Evolutionary conservation across 2,888 invertebrate species (phyloP).

Genomic region (Drosophila rellima): DNA sequence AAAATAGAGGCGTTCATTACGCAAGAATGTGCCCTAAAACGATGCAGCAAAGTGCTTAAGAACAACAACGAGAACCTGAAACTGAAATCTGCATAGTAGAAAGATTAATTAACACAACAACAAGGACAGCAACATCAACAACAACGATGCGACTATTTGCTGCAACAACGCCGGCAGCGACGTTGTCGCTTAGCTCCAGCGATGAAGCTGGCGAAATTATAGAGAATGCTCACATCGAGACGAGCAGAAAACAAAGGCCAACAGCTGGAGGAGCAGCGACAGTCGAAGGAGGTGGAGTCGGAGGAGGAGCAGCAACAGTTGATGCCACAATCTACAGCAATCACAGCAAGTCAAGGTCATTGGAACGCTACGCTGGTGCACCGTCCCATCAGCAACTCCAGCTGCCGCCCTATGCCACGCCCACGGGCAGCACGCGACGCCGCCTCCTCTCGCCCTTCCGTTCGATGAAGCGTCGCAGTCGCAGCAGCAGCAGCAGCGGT

Average conservation of each 20-base stretch:
- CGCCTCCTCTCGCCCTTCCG: constrained; percentile 82
- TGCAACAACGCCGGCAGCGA: constrained; percentile 50
- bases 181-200: constrained; percentile 57
- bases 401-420: constrained; percentile 69
- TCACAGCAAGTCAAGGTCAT: constrained; percentile 82
- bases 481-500: constrained; percentile 83
- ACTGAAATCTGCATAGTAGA: constrained; percentile 71
- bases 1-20: constrained; percentile 75
- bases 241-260: constrained; percentile 25
- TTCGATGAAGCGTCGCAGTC: constrained; percentile 82
- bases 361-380: constrained; percentile 82
- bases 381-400: constrained; percentile 59
- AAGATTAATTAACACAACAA: constrained; percentile 72
- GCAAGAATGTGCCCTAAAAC: constrained; percentile 82
- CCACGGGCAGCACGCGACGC: constrained; percentile 73
- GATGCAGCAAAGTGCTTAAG: constrained; percentile 71
- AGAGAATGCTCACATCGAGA: constrained; percentile 57
- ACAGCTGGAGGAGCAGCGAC: constrained; percentile 19
- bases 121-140: constrained; percentile 6
- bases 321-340: constrained; percentile 59
- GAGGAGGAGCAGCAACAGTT: constrained; percentile 13
- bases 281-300: constrained; percentile 9
- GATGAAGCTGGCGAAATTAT: constrained; percentile 72
- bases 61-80: constrained; percentile 64
- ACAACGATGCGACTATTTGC: constrained; percentile 65